Base-by-base conservation (phyloP, 2,113 vertebrate species). In the Myrmophylax atrothorax region DNA sequence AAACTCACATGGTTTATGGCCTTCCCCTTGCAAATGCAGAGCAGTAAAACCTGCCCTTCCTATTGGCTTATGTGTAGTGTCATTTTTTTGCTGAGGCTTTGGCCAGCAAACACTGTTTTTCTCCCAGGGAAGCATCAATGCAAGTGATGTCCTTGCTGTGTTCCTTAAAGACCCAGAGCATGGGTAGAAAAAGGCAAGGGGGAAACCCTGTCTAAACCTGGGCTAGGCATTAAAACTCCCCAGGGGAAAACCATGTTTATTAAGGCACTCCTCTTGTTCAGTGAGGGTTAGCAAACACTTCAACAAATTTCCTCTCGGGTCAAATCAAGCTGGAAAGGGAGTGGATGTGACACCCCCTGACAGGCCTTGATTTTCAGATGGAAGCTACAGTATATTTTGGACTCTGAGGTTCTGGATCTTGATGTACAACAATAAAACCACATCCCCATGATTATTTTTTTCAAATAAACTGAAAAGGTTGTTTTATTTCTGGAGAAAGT, bases 271-370 rank as follows among this genome's bases (percentile, higher is more conserved):
- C 12, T 90, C 49, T 62, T 87, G 56, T 68, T 89, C 90, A 87
- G 80, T 90, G 93, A 97, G 96, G 88, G 90, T 96, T 96, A 96
- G 88, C 73, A 90, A 97, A 77, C 92, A 90, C 84, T 97, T 73
- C 64, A 84, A 60, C 0, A 1, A 66, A 82, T 96, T 96, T 94
- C 18, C 86, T 94, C 77, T 75, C 93, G 76, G 85, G 86, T 87
- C 76, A 87, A 89, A 93, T 79, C 90, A 75, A 94, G 64, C 92
- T 68, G 62, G 60, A 87, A 73, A 70, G 56, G 35, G 46, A 87
- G 16, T 38, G 42, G 53, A 95, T 86, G 28, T 87, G 90, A 96
- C 93, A 68, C 31, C 76, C 79, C 76, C 64, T 92, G 96, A 92
- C 93, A 95, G 92, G 73, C n/a, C 58, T 84, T 67, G 82, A 93